Base-by-base conservation (phyloP, 2,113 vertebrate genomes). In the Paramisgurnus dabryanus region DNA sequence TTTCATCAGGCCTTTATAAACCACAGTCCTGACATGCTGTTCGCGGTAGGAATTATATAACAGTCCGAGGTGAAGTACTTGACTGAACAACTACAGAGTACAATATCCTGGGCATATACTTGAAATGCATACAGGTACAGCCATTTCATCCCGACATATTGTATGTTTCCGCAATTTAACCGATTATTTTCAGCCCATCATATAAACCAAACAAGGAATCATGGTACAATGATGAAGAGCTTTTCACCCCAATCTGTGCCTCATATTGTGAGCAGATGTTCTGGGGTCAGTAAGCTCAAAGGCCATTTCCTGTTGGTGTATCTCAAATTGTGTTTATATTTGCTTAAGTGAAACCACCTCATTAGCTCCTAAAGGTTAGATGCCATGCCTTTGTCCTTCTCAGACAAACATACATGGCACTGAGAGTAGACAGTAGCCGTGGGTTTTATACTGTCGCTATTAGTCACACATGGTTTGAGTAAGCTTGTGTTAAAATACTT, bases 261-360 rank as follows among this genome's bases (percentile, higher is more conserved):
- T 71, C 67, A 79, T 80, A 73, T 82, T 74, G 60, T 12, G 72
- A 81, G 27, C 83, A 85, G 76, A 84, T 87, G 82, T 82, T 63
- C 40, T 66, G 18, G 67, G 57, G 64, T 82, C 80, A 78, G 27
- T 27, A 34, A 47, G 72, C 63, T 76, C 63, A 73, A 67, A 82
- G 68, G 72, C 76, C 77, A 78, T 67, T 84, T 82, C 85, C 81
- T 83, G 81, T 78, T 85, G 64, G 72, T 82, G 76, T 84, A 66
- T 45, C 68, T 50, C 53, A 82, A 80, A 80, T 78, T 82, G 79
- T 84, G 86, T 82, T 86, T 82, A 80, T 78, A 67, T 80, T 78
- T 64, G 63, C n/a, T 50, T 72, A 47, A 65, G 79, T 69, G 50
- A 82, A 83, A 78, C 77, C 55, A 60, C 73, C 64, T 85, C 74